Conservation (phyloP, 2,113 vertebrate species). For the Romanogobio albipinnatus region DNA sequence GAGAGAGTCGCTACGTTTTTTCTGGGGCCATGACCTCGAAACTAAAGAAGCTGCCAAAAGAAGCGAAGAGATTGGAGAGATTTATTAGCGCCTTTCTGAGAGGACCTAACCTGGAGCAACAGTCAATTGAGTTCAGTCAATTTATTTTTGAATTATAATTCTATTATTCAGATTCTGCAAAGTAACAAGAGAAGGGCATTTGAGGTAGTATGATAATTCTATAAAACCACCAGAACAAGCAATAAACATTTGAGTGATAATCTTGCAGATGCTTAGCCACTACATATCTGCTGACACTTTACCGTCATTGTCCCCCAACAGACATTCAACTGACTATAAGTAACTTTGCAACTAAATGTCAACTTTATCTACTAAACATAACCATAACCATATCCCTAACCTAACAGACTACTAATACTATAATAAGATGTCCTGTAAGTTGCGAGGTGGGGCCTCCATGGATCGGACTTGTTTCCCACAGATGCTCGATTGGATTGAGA, state of each 20-base stretch:
- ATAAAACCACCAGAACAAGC: background rate
- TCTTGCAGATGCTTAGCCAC: background rate
- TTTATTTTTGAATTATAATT: constrained; percentile 18
- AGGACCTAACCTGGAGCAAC: constrained; percentile 10
- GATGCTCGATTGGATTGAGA: no score
- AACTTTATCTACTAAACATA: no score
- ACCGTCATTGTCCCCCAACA: no score
- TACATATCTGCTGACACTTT: background rate
- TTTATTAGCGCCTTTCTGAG: constrained; percentile 16
- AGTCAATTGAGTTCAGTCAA: background rate
- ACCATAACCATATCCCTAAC: no score
- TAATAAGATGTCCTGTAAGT: no score
- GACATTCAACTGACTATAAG: no score
- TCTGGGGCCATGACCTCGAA: background rate
- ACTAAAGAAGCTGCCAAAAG: constrained; percentile 10
- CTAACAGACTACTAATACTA: no score
- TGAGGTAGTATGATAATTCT: background rate
- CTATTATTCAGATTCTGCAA: background rate
- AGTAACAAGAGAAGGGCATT: background rate
- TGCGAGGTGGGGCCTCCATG: no score
- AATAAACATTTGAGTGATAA: constrained; percentile 19
- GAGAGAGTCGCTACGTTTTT: background rate
- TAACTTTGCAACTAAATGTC: no score
- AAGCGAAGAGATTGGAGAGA: background rate
- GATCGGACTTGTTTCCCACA: no score